A percentile compares a stretch with the other conserved stretches of the same genome.
These are phyloP conservation scores for Drosophila paulistorum DNA, from an alignment of 1,140 invertebrate species.

Conservation along the genomic window DNA sequence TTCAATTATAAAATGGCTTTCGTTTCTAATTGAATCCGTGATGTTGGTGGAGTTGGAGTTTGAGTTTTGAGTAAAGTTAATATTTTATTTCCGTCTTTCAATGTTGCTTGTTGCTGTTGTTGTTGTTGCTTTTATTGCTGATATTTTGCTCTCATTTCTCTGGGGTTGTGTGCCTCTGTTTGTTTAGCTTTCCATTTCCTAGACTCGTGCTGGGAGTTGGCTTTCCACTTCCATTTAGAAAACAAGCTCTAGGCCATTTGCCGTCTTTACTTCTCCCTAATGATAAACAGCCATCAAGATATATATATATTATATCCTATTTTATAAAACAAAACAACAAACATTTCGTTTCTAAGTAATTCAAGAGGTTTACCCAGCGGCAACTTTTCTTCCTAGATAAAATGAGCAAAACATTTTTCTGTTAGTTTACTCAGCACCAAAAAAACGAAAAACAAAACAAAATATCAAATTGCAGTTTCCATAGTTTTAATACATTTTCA, in stretches of 20 bases:
- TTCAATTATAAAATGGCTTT: slow-evolving; percentile 82
- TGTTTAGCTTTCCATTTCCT: slow-evolving; percentile 40
- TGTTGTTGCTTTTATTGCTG: slow-evolving; percentile 3
- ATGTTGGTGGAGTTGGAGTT: slow-evolving; percentile 44
- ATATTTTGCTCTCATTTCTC: slow-evolving; percentile 17
- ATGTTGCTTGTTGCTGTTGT: neutral
- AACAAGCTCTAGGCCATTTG: slow-evolving; percentile 48
- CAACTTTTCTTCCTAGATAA: neutral
- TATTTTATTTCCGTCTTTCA: slow-evolving; percentile 73
- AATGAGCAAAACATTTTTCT: slow-evolving; percentile 25
- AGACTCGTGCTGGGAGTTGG: slow-evolving; percentile 1
- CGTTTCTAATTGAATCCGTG: slow-evolving; percentile 70
- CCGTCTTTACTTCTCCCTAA: slow-evolving; percentile 20
- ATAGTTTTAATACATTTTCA: slow-evolving; percentile 32
- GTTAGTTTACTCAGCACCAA: slow-evolving; percentile 29
- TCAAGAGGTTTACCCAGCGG: slow-evolving; percentile 22
- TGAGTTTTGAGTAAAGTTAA: slow-evolving; percentile 65
- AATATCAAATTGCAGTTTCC: slow-evolving; percentile 47
- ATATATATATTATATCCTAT: slow-evolving; percentile 44
- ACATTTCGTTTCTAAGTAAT: slow-evolving; percentile 37
- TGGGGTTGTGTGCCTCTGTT: slow-evolving; percentile 33
- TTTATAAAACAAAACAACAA: slow-evolving; percentile 35
- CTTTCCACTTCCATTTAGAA: slow-evolving; percentile 36
- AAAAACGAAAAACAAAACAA: slow-evolving; percentile 2
- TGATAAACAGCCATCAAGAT: slow-evolving; percentile 43